These are phyloP conservation scores for Ameiurus melas DNA, from an alignment of 2,113 vertebrate genomes.

Conservation along the genomic window DNA sequence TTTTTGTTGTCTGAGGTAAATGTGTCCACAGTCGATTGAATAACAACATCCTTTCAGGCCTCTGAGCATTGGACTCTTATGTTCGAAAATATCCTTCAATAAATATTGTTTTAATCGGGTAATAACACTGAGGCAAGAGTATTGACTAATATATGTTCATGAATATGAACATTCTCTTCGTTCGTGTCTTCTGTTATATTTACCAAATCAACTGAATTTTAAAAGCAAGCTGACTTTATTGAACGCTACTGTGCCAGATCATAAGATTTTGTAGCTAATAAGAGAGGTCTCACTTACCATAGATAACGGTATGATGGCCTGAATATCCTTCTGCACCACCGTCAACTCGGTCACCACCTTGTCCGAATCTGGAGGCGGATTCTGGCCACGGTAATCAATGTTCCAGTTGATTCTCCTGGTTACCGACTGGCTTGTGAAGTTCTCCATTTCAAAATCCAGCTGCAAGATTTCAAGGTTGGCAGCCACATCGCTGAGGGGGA, in stretches of 20 bases:
- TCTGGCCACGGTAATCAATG: constrained; percentile 89
- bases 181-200: too few relatives aligned
- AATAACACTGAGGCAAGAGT: constrained; percentile 45
- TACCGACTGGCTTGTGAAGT: constrained; percentile 98
- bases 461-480: constrained; percentile 90
- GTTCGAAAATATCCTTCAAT: constrained; percentile 52
- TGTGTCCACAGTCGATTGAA: neutral
- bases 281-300: constrained; percentile 80
- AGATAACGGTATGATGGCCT: constrained; percentile 92
- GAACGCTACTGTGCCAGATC: neutral
- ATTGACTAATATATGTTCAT: constrained; percentile 1
- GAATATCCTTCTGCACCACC: constrained; percentile 92
- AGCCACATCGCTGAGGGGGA: constrained; percentile 74
- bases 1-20: neutral
- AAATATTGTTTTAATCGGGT: constrained; percentile 11
- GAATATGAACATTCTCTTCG: neutral
- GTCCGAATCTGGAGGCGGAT: constrained; percentile 83
- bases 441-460: constrained; percentile 98
- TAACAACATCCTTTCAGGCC: constrained; percentile 5
- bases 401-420: constrained; percentile 98
- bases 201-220: too few relatives aligned
- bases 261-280: neutral
- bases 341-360: constrained; percentile 94
- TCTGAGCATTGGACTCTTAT: constrained; percentile 13
- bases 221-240: neutral